phyloP scores from a whole-genome alignment of 2,888 invertebrate species.

The Brachypalpus laphriformis region DNA sequence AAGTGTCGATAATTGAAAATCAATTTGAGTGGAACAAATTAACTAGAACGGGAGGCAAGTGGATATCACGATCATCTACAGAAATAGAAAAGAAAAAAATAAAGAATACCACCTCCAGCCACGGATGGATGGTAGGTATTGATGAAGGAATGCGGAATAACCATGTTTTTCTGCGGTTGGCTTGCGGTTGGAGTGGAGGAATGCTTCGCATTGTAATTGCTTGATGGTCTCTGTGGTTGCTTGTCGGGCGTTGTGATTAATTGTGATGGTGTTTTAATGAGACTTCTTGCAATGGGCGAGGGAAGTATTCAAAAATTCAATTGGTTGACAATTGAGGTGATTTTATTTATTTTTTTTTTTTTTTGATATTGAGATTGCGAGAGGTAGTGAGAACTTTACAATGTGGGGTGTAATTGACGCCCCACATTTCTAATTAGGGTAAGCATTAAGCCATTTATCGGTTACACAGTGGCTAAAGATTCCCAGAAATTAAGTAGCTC shows the following conservation, averaged over 20 bases:
- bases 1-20: slow-evolving; percentile 66
- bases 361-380: neutral
- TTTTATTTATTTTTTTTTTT: neutral
- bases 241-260: neutral
- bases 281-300: neutral
- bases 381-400: neutral
- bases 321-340: slow-evolving; percentile 3
- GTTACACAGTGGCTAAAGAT: neutral
- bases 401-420: neutral
- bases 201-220: neutral
- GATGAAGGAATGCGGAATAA: neutral
- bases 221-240: neutral
- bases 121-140: neutral
- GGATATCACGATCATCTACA: slow-evolving; percentile 5
- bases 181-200: neutral
- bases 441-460: neutral
- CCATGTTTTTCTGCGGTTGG: neutral
- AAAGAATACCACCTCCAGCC: neutral
- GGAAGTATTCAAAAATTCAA: neutral
- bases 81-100: neutral
- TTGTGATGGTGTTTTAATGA: slow-evolving; percentile 6
- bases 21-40: slow-evolving; percentile 67
- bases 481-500: no score
- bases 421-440: neutral
- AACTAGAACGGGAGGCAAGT: slow-evolving; percentile 24